Evolutionary conservation across 2,888 invertebrate genomes (phyloP).

Genomic region (Pilophorus perplexus): DNA sequence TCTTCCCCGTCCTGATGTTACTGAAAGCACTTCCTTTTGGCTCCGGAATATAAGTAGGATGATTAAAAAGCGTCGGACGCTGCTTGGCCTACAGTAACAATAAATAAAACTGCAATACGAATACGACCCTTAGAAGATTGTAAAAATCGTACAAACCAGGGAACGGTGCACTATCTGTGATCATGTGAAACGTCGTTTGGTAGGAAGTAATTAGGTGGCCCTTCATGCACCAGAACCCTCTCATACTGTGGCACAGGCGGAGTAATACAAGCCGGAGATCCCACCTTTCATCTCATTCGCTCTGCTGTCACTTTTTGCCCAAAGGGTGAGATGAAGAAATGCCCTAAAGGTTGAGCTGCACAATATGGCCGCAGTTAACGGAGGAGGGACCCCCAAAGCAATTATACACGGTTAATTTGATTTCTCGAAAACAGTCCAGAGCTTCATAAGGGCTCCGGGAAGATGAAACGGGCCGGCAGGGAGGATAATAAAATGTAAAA

Average conservation of each 20-base stretch:
- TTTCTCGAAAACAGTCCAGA: constrained; percentile 22
- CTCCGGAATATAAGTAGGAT: background rate
- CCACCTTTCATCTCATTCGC: constrained; percentile 13
- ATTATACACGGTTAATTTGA: constrained; percentile 22
- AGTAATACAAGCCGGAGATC: too few species aligned
- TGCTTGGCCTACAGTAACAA: too few species aligned
- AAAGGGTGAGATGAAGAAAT: constrained; percentile 13
- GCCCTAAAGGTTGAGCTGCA: constrained; percentile 12
- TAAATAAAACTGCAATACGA: too few species aligned
- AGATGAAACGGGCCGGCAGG: too few species aligned
- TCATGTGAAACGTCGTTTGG: too few species aligned
- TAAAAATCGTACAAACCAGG: too few species aligned
- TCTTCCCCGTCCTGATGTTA: background rate
- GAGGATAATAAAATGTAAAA: too few species aligned
- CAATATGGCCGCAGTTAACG: constrained; percentile 13
- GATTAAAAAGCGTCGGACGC: too few species aligned
- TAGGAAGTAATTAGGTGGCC: constrained; percentile 8
- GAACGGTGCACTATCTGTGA: too few species aligned
- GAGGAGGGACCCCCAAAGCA: background rate
- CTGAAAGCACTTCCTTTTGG: background rate
- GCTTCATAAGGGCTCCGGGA: too few species aligned
- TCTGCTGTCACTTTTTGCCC: constrained; percentile 9
- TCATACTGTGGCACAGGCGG: background rate
- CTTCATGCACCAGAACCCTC: background rate
- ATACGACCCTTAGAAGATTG: too few species aligned